Percentiles rank a stretch among this genome's conserved stretches.
Conservation (phyloP, 37 sponge, comb jelly and placozoan genomes). For the Agelas oroides region DNA sequence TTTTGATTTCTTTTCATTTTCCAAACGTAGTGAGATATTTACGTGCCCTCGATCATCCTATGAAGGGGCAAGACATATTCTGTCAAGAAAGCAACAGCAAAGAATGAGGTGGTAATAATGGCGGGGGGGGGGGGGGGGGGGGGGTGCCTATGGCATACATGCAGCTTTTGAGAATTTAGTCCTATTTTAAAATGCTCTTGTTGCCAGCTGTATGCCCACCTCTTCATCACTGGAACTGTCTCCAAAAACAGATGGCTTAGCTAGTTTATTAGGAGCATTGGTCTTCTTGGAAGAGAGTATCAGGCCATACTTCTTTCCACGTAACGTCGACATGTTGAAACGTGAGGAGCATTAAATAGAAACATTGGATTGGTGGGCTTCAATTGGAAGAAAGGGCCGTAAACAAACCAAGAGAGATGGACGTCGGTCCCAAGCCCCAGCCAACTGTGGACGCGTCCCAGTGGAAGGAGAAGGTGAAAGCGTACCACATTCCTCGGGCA, state of each 20-base stretch:
- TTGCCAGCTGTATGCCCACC: not conserved
- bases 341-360: no score
- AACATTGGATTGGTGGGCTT: not conserved
- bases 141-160: not conserved
- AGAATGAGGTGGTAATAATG: no score
- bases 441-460: slow-evolving; percentile 10
- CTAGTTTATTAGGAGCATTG: not conserved
- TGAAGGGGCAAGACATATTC: no score
- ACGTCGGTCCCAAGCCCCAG: slow-evolving; percentile 14
- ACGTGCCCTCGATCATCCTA: not conserved
- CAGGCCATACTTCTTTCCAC: slow-evolving; percentile 58
- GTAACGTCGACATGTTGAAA: not conserved
- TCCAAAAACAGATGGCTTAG: slow-evolving; percentile 68
- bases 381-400: slow-evolving; percentile 1
- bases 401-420: not conserved
- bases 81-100: no score
- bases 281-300: slow-evolving; percentile 36
- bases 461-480: slow-evolving; percentile 76
- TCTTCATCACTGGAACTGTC: slow-evolving; percentile 78
- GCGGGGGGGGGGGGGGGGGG: no score
- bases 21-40: slow-evolving; percentile 27
- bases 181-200: no score
- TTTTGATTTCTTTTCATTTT: slow-evolving; percentile 44
- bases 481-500: slow-evolving; percentile 58
- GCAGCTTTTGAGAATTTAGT: no score